A percentile compares a stretch with the other conserved stretches of the same genome.
These are phyloP conservation scores for Amblyjoppa fuscipennis DNA, from an alignment of 2,888 invertebrate genomes.

Conservation along the genomic window DNA sequence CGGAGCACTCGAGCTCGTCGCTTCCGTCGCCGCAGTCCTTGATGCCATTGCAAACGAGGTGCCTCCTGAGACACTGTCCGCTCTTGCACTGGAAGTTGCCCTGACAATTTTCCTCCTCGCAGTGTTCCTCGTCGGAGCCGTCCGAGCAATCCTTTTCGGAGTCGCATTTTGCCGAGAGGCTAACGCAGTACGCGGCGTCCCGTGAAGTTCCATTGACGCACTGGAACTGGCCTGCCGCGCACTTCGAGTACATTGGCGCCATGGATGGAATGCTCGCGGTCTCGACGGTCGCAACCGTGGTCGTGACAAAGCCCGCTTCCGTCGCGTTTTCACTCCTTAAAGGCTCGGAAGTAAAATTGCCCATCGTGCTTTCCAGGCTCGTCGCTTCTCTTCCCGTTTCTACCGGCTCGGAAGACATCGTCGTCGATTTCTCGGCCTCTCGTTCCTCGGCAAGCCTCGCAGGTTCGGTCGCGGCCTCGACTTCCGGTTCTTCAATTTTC, in stretches of 20 bases:
- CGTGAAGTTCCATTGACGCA: conserved; percentile 87
- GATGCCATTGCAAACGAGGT: conserved; percentile 88
- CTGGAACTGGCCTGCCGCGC: conserved; percentile 87
- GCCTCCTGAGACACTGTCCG: conserved; percentile 87
- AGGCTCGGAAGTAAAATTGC: conserved; percentile 7
- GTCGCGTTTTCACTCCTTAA: conserved; percentile 34
- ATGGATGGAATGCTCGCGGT: conserved; percentile 45
- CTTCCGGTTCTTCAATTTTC: not conserved
- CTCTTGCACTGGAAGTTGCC: conserved; percentile 88
- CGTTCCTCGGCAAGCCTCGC: conserved; percentile 16
- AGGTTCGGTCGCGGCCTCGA: conserved; percentile 26
- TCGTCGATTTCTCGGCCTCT: conserved; percentile 3
- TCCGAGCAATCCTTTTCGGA: conserved; percentile 88
- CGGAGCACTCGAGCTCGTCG: conserved; percentile 87
- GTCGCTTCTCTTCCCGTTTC: conserved; percentile 28
- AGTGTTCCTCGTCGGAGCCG: conserved; percentile 88
- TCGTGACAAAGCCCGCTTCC: conserved; percentile 6
- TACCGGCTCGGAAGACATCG: not conserved
- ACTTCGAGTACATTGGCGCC: conserved; percentile 85
- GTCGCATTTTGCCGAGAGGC: conserved; percentile 86
- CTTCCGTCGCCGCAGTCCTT: conserved; percentile 88
- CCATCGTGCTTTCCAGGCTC: not conserved
- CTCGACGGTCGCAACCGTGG: conserved; percentile 1
- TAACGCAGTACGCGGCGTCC: conserved; percentile 87
- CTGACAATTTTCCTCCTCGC: conserved; percentile 87